phyloP scores from a whole-genome alignment of 2,113 vertebrate species.

The Australoheros scitulus region DNA sequence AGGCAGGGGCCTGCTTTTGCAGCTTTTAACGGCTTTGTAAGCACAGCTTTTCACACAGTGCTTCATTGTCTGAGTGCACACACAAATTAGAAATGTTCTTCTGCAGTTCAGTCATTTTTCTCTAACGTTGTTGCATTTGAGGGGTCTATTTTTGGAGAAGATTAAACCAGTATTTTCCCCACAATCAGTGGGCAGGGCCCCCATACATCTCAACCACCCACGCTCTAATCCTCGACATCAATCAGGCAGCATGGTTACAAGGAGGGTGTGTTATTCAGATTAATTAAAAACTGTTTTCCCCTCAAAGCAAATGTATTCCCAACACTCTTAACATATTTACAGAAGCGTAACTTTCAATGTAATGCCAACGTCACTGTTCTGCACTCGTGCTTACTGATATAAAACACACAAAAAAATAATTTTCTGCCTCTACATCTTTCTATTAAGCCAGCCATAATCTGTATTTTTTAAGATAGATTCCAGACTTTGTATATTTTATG shows the following conservation, averaged over 20 bases:
- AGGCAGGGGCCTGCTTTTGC: not conserved
- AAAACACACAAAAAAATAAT: not conserved
- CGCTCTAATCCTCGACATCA: slow-evolving; percentile 37
- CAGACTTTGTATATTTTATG: no score
- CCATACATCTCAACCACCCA: slow-evolving; percentile 33
- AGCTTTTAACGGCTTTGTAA: slow-evolving; percentile 20
- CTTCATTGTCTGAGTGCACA: not conserved
- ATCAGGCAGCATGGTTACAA: slow-evolving; percentile 35
- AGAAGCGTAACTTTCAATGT: slow-evolving; percentile 16
- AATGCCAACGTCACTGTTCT: slow-evolving; percentile 2
- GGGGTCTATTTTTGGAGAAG: slow-evolving; percentile 24
- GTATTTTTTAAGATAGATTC: not conserved
- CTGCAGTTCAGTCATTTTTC: not conserved
- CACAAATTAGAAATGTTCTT: not conserved
- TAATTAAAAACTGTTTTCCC: slow-evolving; percentile 42
- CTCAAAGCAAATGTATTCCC: slow-evolving; percentile 16
- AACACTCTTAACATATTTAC: not conserved
- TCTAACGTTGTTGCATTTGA: not conserved
- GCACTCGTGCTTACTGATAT: not conserved
- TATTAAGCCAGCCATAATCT: not conserved
- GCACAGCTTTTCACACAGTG: not conserved
- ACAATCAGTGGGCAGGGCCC: slow-evolving; percentile 14
- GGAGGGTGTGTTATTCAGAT: slow-evolving; percentile 38
- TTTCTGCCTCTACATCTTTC: not conserved
- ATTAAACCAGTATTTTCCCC: slow-evolving; percentile 21